Conservation (phyloP, 1,140 invertebrate genomes). For the Ectropis grisescens region DNA sequence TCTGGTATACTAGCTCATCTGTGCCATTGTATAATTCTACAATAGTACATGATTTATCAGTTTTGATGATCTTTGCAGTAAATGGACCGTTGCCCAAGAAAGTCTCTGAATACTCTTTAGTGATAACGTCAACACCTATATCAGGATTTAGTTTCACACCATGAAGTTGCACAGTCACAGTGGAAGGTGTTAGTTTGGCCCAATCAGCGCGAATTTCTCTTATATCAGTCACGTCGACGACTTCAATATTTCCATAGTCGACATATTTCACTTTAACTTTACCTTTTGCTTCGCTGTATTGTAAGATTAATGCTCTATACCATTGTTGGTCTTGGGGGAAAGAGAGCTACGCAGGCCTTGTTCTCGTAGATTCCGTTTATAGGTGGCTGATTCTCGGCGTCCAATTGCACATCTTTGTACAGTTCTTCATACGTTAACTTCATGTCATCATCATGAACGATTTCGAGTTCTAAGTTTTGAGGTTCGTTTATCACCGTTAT, state of each 20-base stretch:
- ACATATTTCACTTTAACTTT: conserved; percentile 50
- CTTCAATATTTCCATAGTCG: conserved; percentile 52
- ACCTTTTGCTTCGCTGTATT: conserved; percentile 37
- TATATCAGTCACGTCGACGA: conserved; percentile 32
- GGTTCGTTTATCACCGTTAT: conserved; percentile 34
- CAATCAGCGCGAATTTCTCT: conserved; percentile 43
- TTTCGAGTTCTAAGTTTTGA: conserved; percentile 28
- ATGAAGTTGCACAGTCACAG: conserved; percentile 31
- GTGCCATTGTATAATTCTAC: conserved; percentile 38
- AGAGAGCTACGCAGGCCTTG: conserved; percentile 52
- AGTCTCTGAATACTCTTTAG: conserved; percentile 22
- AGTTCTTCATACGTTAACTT: conserved; percentile 28
- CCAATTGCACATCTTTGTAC: conserved; percentile 29
- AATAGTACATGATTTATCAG: conserved; percentile 17
- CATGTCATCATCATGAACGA: conserved; percentile 30
- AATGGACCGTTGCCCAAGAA: conserved; percentile 48
- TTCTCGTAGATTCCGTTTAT: conserved; percentile 46
- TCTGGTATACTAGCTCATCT: conserved; percentile 29
- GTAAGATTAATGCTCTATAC: conserved; percentile 45
- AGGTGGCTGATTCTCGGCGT: conserved; percentile 18
- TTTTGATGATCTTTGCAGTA: conserved; percentile 27
- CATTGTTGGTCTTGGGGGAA: conserved; percentile 38
- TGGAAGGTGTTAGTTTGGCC: conserved; percentile 27
- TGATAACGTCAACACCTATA: conserved; percentile 18
- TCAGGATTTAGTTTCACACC: conserved; percentile 32